Evolutionary conservation across 1,140 invertebrate genomes (phyloP), one percentile per base, ranked within the genome.

Genomic region (Papilio polytes): DNA sequence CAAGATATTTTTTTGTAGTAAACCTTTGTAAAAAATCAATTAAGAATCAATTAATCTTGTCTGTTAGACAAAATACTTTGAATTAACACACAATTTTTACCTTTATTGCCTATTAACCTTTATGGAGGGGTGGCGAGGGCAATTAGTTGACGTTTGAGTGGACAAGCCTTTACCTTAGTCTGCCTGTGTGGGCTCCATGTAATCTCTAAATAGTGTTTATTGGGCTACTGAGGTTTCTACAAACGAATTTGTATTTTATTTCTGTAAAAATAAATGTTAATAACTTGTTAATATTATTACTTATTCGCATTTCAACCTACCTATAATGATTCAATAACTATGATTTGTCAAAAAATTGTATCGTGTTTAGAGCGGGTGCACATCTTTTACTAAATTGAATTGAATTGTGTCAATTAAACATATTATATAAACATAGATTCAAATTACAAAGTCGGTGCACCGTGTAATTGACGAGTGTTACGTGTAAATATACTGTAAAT

Each of bases 91-190:
- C 72, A 74, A 74, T 74, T 74, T 74, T 74, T 74, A 74, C 41
- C 72, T 74, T 46, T 73, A 73, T 44, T 73, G 70, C 12, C 72
- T 74, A 74, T 74, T 46, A 74, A 74, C 72, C 72, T 74, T 74
- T 74, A 74, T 41, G 36, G 36, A 74, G 72, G 72, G 72, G 72
- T 46, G 72, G 72, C 41, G 41, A 46, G 18, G 36, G 72, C 72
- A 74, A 74, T 74, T 74, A 74, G 41, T 74, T 36, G 36, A 36
- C 72, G 72, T 74, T n/a, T 74, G 31, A 13, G 44, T 15, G 41
- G 72, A 74, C 72, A 74, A 74, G 72, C 70, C 36, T 74, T 74
- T 74, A 46, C 4, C 72, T 15, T 3, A 26, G 59, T 22, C 59
- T 22, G 12, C 22, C 31, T 36, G 72, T 74, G n/a, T 46, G 72